Percentiles rank a stretch among this genome's conserved stretches.
phyloP scores from a whole-genome alignment of 2,113 vertebrate species.

The Corythornis madagascariensis region DNA sequence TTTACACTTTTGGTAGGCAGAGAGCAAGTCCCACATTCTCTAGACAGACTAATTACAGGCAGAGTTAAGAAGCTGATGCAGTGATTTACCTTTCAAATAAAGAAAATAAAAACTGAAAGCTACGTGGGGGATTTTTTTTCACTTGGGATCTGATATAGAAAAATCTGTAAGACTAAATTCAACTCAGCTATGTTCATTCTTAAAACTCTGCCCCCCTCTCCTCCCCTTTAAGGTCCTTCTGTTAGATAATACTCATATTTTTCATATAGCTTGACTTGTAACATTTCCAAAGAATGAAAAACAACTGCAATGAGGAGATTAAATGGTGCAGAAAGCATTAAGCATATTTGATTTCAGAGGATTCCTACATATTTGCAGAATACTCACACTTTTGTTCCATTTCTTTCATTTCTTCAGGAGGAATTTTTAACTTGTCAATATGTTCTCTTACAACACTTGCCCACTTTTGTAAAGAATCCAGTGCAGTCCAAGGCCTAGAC shows the following conservation, averaged over 20 bases:
- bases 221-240: neutral
- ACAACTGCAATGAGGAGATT: constrained; percentile 8
- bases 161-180: neutral
- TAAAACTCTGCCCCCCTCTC: neutral
- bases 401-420: constrained; percentile 94
- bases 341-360: neutral
- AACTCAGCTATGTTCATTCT: neutral
- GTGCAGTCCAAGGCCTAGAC: constrained; percentile 94
- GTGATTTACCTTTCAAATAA: neutral
- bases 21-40: neutral
- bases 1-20: neutral
- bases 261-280: neutral
- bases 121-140: neutral
- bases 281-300: neutral
- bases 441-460: constrained; percentile 93
- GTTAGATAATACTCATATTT: neutral
- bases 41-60: neutral
- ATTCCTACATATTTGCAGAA: neutral
- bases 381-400: constrained; percentile 95
- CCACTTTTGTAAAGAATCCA: constrained; percentile 98
- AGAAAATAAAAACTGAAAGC: neutral
- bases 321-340: constrained; percentile 45
- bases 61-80: neutral
- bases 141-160: neutral
- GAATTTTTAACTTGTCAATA: constrained; percentile 93